phyloP scores from a whole-genome alignment of 2,113 vertebrate genomes.

The Chroicocephalus ridibundus region DNA sequence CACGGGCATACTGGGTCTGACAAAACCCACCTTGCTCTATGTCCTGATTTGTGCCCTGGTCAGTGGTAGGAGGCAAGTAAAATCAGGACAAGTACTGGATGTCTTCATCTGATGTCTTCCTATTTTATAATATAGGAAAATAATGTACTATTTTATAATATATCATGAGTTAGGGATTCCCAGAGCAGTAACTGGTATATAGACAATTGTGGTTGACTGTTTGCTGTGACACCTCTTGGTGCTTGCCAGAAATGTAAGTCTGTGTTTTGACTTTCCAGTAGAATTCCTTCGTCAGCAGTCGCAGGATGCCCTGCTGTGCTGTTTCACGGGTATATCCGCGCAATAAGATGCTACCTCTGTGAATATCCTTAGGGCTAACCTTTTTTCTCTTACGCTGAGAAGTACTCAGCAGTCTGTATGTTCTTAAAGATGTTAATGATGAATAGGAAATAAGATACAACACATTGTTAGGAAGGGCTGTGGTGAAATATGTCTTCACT shows the following conservation, averaged over 20 bases:
- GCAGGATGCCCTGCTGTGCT: background rate
- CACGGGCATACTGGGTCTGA: background rate
- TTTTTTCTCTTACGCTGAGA: background rate
- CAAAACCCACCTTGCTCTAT: background rate
- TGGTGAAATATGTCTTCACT: background rate
- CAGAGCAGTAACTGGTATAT: background rate
- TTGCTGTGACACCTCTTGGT: conserved; percentile 39
- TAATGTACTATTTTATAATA: background rate
- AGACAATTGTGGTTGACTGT: background rate
- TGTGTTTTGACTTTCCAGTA: conserved; percentile 46
- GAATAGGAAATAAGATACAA: background rate
- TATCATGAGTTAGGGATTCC: background rate
- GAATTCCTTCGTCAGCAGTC: conserved; percentile 25
- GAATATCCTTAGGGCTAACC: background rate
- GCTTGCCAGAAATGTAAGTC: background rate
- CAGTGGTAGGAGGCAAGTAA: background rate
- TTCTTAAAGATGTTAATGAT: background rate
- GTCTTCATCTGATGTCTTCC: background rate
- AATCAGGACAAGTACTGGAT: background rate
- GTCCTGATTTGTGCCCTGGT: background rate
- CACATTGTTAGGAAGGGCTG: background rate
- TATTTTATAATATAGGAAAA: background rate
- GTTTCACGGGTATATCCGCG: background rate
- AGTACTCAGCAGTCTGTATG: background rate
- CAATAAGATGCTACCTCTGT: background rate